These are phyloP conservation scores for Brachyistius frenatus DNA, from an alignment of 2,113 vertebrate species.

Conservation along the genomic window DNA sequence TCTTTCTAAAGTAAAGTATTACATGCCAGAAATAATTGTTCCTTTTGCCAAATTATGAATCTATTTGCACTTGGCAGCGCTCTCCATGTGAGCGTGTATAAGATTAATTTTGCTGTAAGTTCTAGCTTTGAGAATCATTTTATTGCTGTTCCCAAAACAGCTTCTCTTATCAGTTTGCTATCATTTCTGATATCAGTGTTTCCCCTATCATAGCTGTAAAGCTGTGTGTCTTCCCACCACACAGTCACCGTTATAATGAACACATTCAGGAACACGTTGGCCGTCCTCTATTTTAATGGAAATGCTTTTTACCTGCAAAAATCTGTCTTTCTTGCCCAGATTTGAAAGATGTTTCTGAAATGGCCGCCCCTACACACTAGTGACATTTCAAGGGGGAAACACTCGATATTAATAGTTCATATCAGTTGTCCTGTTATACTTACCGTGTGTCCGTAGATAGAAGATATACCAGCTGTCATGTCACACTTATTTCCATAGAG, in stretches of 20 bases:
- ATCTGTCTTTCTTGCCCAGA: no score
- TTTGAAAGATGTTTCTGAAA: not conserved
- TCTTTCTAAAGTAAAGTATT: no score
- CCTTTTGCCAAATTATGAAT: no score
- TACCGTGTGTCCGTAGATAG: constrained; percentile 23
- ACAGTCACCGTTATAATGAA: not conserved
- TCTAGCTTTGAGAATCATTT: not conserved
- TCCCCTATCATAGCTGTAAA: constrained; percentile 18
- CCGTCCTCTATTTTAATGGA: not conserved
- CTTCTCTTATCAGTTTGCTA: constrained; percentile 1
- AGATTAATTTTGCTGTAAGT: not conserved
- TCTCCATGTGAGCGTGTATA: no score
- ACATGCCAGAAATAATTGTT: no score
- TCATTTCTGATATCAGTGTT: constrained; percentile 31
- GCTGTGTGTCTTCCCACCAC: no score
- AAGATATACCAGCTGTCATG: constrained; percentile 61
- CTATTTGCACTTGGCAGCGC: no score
- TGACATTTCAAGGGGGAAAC: constrained; percentile 28
- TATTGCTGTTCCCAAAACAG: constrained; percentile 18
- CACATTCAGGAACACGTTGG: not conserved
- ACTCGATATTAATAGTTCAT: constrained; percentile 32
- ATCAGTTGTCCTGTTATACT: constrained; percentile 31
- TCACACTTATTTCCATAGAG: constrained; percentile 80
- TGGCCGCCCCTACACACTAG: not conserved
- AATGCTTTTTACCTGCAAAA: no score